Base-by-base conservation (phyloP, 2,888 invertebrate species). In the Lycia hirtaria region DNA sequence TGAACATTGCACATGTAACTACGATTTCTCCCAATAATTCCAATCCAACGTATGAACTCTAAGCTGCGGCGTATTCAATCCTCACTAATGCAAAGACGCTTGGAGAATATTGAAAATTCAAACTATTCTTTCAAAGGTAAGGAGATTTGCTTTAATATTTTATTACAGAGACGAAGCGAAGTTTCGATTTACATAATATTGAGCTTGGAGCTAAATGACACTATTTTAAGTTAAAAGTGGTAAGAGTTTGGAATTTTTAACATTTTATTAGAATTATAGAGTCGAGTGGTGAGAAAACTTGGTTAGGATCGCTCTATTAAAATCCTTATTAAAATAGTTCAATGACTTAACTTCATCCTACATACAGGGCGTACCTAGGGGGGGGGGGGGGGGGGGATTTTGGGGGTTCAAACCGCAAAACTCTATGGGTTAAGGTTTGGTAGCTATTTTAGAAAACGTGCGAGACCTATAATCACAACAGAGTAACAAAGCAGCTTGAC, bases 71-170 rank as follows among this genome's bases (percentile, higher is more conserved):
- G 60, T 68, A 71, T 73, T 73, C 62, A 70, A 74, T 69, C 64
- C 64, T 24, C 53, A 65, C 64, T 73, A 71, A 76, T 68, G 62
- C 68, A 54, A 53, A 22, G 47, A 54, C 59, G 59, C 41, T 60
- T 54, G 26, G 30, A 50, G 50, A 63, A 65, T 65, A 57, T 53
- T 64, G 64, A 58, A 62, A 69, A 62, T 68, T 63, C 62, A 62
- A 52, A 60, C 64, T 67, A 73, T 69, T 64, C 68, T 67, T 69
- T 65, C 69, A 72, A 65, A 72, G 71, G 69, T 78, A 80, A 76
- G 73, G 63, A 67, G 80, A 81, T 84, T 80, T 79, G 70, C 72
- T 80, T 82, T 78, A 79, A 85, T 81, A 85, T 83, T 83, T 83
- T 74, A 83, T 65, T 63, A 35, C 66, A 72, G 52, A 65, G 61